Base-by-base conservation (phyloP, 1,140 invertebrate species). In the Heliconius melpomene region DNA sequence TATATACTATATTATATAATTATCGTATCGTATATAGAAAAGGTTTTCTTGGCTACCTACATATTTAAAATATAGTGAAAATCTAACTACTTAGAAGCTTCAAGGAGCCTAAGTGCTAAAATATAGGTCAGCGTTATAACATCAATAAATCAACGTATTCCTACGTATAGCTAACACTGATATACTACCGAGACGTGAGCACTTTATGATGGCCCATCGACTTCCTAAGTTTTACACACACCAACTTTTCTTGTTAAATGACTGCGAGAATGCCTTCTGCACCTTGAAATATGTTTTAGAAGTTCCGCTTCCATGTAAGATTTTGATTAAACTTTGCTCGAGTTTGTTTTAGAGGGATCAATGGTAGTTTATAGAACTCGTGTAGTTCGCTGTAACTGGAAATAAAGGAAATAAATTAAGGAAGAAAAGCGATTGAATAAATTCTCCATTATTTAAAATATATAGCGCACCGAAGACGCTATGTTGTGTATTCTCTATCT, bases 101-200 rank as follows among this genome's bases (percentile, higher is more conserved):
- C 60, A 66, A 66, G 60, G 60, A 66, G 60, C 60, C 60, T 66
- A 86, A 79, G 85, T 86, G 82, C 84, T 86, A 83, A 84, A 84
- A 84, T 85, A 80, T 80, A 81, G 82, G 82, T 66, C 84, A 80
- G 81, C 79, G 79, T 38, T 84, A 46, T 60, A 79, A 50, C 50
- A 23, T 11, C 73, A 46, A 79, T 79, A 75, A 70, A 79, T 79
- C 78, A 79, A 50, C 52, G 38, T 75, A 66, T n/a, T 71, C 29
- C 70, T 78, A 38, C 60, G 60, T 74, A 79, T 79, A 46, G 40
- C 40, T 16, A 84, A 85, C 82, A 76, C 75, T 84, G 83, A 86
- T 86, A 80, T 87, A 87, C 77, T 57, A 78, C 75, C 73, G 77
- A 60, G 80, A 87, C 86, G 86, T 86, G 86, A 84, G 79, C 84